Conservation (phyloP, 2,888 invertebrate species). For the Dolomedes plantarius region DNA sequence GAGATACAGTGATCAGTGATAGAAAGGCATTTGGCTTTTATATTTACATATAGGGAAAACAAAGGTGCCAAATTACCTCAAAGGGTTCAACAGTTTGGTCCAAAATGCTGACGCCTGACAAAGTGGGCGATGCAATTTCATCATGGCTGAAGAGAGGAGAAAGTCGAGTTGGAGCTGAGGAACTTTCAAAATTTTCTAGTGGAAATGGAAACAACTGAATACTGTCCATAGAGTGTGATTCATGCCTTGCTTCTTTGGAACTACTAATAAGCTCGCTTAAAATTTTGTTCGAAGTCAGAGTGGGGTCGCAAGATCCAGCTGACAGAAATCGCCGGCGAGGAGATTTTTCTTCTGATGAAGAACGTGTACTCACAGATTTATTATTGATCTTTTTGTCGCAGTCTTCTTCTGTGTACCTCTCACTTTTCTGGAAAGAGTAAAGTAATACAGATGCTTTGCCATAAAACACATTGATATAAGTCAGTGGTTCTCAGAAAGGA, state of each 20-base stretch:
- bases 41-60: too few species aligned
- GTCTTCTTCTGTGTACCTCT: neutral
- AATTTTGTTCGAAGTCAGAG: neutral
- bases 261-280: neutral
- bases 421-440: slow-evolving; percentile 18
- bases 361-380: slow-evolving; percentile 11
- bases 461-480: too few species aligned
- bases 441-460: too few species aligned
- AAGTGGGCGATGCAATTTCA: slow-evolving; percentile 27
- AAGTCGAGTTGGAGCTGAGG: neutral
- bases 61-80: neutral
- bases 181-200: neutral
- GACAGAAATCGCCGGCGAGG: slow-evolving; percentile 43
- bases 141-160: slow-evolving; percentile 36
- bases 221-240: neutral
- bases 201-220: too few species aligned
- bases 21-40: too few species aligned
- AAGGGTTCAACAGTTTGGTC: neutral
- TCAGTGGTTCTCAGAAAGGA: too few species aligned
- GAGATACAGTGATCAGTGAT: too few species aligned
- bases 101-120: neutral
- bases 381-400: slow-evolving; percentile 2
- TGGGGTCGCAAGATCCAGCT: slow-evolving; percentile 39
- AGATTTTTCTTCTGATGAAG: slow-evolving; percentile 19
- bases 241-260: neutral